A percentile compares a stretch with the other conserved stretches of the same genome.
Conservation (phyloP, 2,888 invertebrate species). For the Apoda limacodes region DNA sequence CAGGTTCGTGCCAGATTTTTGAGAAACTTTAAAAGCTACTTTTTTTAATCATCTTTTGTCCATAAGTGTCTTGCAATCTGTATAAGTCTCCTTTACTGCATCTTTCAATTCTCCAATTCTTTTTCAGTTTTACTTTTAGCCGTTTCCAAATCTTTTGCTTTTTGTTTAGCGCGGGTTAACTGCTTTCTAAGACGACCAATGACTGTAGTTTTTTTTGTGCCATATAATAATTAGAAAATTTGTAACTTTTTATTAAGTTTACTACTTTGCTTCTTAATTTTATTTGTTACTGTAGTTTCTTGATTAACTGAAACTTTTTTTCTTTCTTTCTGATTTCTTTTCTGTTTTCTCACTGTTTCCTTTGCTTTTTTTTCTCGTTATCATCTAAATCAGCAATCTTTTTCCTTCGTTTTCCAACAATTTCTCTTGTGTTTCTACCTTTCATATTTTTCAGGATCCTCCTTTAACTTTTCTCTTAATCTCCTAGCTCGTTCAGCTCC, state of each 20-base stretch:
- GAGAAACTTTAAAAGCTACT: constrained; percentile 1
- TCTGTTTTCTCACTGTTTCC: constrained; percentile 8
- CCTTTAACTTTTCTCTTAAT: constrained; percentile 13
- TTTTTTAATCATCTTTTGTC: constrained; percentile 1
- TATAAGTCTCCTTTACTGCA: constrained; percentile 3
- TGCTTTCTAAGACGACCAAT: too few species aligned
- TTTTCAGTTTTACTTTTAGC: too few species aligned
- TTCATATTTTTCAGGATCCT: constrained; percentile 10
- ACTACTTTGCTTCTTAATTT: constrained; percentile 2
- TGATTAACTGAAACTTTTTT: constrained; percentile 3
- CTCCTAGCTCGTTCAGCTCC: constrained; percentile 11
- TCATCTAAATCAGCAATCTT: constrained; percentile 6
- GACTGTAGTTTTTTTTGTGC: constrained; percentile 1
- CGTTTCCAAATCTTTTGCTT: constrained; percentile 2
- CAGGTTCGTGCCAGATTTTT: constrained; percentile 1
- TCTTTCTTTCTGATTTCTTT: constrained; percentile 7
- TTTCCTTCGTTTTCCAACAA: constrained; percentile 6
- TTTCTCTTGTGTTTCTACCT: constrained; percentile 12
- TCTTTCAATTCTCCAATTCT: too few species aligned
- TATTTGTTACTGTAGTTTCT: constrained; percentile 6
- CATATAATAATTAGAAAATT: constrained; percentile 1
- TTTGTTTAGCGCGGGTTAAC: not conserved
- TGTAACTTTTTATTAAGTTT: constrained; percentile 1
- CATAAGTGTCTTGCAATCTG: constrained; percentile 1
- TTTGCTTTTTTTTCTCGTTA: constrained; percentile 7